Percentiles rank a stretch among this genome's conserved stretches.
These are phyloP conservation scores for Ellobius talpinus DNA, from an alignment of 2,113 vertebrate genomes.

Conservation along the genomic window DNA sequence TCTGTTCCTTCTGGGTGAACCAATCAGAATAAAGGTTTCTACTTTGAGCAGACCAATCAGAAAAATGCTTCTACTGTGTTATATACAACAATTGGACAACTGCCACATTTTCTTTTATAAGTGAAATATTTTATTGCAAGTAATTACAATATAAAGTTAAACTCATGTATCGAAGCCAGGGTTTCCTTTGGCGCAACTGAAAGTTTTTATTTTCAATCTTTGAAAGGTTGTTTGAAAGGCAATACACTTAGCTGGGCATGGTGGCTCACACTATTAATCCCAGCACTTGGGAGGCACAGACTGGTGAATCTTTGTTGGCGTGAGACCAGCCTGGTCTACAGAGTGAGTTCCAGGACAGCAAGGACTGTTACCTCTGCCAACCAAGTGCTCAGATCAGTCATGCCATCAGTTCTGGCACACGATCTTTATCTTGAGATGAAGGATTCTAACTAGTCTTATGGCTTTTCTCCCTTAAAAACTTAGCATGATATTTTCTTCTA, in stretches of 20 bases:
- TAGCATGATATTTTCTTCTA: constrained; percentile 10
- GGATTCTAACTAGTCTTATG: not conserved
- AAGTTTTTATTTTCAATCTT: constrained; percentile 5
- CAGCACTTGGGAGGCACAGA: not conserved
- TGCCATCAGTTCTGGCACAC: too few relatives aligned
- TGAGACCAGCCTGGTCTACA: not conserved
- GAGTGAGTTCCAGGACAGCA: not conserved
- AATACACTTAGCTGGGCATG: too few relatives aligned
- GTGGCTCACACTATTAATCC: not conserved
- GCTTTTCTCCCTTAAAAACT: not conserved
- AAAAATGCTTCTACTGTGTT: not conserved
- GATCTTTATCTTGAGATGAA: not conserved
- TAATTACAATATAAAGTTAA: constrained; percentile 5
- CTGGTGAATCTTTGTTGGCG: not conserved
- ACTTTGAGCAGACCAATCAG: not conserved
- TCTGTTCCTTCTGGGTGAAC: not conserved
- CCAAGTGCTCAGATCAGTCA: too few relatives aligned
- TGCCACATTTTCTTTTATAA: constrained; percentile 20
- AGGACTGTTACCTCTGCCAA: not conserved
- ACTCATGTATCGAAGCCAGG: not conserved
- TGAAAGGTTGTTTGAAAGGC: not conserved
- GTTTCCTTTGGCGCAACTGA: not conserved
- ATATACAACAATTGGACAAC: not conserved
- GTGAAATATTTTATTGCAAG: not conserved
- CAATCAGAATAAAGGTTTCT: not conserved